phyloP scores from a whole-genome alignment of 1,140 invertebrate species.

The Centruroides sculpturatus region DNA sequence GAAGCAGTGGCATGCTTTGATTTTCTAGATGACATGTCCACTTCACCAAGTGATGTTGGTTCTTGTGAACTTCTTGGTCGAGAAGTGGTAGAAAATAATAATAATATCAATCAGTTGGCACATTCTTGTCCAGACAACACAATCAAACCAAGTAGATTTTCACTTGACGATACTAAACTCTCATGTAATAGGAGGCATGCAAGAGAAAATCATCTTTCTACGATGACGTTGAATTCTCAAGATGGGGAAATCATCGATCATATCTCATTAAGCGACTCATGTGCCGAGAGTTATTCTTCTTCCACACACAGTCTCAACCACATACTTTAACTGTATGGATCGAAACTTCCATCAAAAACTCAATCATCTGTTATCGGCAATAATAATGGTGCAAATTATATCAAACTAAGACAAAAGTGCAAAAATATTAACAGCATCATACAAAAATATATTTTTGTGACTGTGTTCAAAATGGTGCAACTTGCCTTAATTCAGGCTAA shows the following conservation, averaged over 20 bases:
- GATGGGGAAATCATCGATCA: conserved; percentile 22
- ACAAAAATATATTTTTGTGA: too few species aligned
- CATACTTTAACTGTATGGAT: too few species aligned
- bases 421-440: too few species aligned
- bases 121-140: not conserved
- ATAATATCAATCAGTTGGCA: conserved; percentile 8
- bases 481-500: too few species aligned
- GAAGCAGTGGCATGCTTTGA: conserved; percentile 62
- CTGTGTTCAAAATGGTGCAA: too few species aligned
- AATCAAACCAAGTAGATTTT: not conserved
- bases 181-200: not conserved
- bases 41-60: conserved; percentile 16
- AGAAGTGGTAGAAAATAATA: conserved; percentile 1
- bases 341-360: too few species aligned
- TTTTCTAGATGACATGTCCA: conserved; percentile 52
- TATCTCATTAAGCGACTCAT: conserved; percentile 29
- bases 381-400: too few species aligned
- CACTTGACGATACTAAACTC: not conserved
- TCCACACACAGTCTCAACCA: conserved; percentile 17
- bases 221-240: conserved; percentile 13
- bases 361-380: too few species aligned
- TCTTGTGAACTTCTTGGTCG: conserved; percentile 22
- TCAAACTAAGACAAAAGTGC: too few species aligned
- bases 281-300: conserved; percentile 26
- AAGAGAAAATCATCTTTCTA: conserved; percentile 6